These are phyloP conservation scores for Petrolisthes manimaculis DNA, from an alignment of 2,888 invertebrate species.

Conservation along the genomic window DNA sequence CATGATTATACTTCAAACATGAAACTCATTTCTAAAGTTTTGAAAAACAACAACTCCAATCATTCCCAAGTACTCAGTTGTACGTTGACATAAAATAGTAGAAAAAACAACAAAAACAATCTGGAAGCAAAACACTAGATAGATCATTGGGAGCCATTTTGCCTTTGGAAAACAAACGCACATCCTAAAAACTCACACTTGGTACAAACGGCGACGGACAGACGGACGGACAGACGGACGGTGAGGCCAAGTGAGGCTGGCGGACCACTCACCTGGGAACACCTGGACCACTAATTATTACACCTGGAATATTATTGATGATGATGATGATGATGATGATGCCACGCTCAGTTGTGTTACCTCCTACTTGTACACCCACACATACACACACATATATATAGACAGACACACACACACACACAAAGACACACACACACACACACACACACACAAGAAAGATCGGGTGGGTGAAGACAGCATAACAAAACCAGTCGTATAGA, in stretches of 20 bases:
- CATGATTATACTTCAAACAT: conserved; percentile 60
- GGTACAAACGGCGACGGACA: not conserved
- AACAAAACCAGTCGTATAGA: not conserved
- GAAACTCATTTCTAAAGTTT: conserved; percentile 62
- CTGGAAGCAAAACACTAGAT: conserved; percentile 32
- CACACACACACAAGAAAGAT: not conserved
- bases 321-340: conserved; percentile 39
- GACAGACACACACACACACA: not conserved
- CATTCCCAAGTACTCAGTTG: conserved; percentile 56
- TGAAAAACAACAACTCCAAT: conserved; percentile 61
- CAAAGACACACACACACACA: not conserved
- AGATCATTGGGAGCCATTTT: conserved; percentile 56
- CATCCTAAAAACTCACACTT: conserved; percentile 1
- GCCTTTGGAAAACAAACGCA: conserved; percentile 18
- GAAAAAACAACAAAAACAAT: conserved; percentile 32
- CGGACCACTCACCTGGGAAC: conserved; percentile 2
- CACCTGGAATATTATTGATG: conserved; percentile 38
- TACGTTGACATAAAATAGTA: conserved; percentile 55
- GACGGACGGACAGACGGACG: not conserved
- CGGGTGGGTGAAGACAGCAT: not conserved
- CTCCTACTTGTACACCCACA: not conserved
- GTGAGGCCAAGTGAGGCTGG: not conserved
- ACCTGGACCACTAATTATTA: conserved; percentile 37
- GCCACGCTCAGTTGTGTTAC: conserved; percentile 10
- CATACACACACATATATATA: not conserved